These are phyloP conservation scores for Lasioglossum oenotherae DNA, from an alignment of 2,888 invertebrate species.

Conservation along the genomic window DNA sequence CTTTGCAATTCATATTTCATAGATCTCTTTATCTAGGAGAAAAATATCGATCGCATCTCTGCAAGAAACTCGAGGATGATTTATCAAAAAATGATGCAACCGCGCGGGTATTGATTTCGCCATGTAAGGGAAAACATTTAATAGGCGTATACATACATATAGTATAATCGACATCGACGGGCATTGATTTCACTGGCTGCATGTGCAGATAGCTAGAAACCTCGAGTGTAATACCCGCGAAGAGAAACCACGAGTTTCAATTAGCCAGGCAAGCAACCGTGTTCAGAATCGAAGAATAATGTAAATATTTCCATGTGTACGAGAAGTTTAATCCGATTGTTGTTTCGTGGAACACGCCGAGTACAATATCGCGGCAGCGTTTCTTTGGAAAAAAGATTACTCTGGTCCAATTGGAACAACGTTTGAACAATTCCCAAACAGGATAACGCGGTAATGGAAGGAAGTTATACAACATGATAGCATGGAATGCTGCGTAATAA, in stretches of 20 bases:
- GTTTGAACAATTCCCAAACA: neutral
- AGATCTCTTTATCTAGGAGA: neutral
- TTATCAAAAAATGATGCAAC: neutral
- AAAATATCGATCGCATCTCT: neutral
- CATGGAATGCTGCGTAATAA: slow-evolving; percentile 9
- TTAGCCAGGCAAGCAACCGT: neutral
- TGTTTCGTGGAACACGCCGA: neutral
- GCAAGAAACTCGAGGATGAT: neutral
- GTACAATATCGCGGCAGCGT: neutral
- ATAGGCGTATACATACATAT: neutral
- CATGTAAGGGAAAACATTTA: neutral
- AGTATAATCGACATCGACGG: slow-evolving; percentile 5
- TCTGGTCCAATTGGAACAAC: neutral
- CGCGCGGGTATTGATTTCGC: neutral
- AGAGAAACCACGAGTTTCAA: neutral
- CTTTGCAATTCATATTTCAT: neutral
- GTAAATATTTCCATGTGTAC: neutral
- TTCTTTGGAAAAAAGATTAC: neutral
- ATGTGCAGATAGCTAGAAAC: slow-evolving; percentile 3
- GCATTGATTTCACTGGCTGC: slow-evolving; percentile 7
- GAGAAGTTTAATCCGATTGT: neutral
- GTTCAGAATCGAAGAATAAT: neutral
- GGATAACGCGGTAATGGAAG: slow-evolving; percentile 16
- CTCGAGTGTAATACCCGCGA: neutral
- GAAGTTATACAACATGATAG: slow-evolving; percentile 45